A percentile compares a stretch with the other conserved stretches of the same genome.
These are phyloP conservation scores for Empidonax traillii DNA, from an alignment of 2,113 vertebrate genomes.

Conservation along the genomic window DNA sequence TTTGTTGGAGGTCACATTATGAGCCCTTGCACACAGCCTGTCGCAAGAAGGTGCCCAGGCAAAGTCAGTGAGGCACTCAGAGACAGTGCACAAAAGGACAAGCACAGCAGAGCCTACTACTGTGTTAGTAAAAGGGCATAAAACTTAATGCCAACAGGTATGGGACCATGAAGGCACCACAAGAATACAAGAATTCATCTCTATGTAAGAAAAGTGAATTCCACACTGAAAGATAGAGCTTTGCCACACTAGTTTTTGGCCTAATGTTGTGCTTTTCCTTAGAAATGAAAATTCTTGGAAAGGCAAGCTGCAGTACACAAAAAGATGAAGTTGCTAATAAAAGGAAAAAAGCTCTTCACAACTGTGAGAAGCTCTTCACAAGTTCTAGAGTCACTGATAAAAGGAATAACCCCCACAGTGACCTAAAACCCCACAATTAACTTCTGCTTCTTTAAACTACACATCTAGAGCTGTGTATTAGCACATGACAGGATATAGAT, in stretches of 20 bases:
- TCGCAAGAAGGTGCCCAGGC: not conserved
- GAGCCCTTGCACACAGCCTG: not conserved
- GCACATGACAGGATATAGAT: not conserved
- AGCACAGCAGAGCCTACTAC: accelerated
- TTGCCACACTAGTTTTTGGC: not conserved
- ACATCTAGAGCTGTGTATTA: not conserved
- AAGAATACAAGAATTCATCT: not conserved
- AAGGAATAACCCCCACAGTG: not conserved
- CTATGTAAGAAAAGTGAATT: not conserved
- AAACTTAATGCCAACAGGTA: not conserved
- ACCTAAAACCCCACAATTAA: not conserved
- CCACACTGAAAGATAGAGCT: not conserved
- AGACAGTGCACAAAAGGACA: not conserved
- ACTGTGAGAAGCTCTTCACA: accelerated
- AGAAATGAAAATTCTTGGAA: not conserved
- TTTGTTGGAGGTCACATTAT: not conserved
- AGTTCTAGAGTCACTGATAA: not conserved
- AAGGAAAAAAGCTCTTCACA: not conserved
- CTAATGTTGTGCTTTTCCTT: not conserved
- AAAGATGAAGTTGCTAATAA: not conserved
- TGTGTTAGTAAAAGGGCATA: not conserved
- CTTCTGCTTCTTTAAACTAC: not conserved
- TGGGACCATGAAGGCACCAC: not conserved
- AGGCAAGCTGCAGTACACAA: not conserved
- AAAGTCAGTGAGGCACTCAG: not conserved